Conservation (phyloP, 1,140 invertebrate species). For the Sminthurinus signatus region DNA sequence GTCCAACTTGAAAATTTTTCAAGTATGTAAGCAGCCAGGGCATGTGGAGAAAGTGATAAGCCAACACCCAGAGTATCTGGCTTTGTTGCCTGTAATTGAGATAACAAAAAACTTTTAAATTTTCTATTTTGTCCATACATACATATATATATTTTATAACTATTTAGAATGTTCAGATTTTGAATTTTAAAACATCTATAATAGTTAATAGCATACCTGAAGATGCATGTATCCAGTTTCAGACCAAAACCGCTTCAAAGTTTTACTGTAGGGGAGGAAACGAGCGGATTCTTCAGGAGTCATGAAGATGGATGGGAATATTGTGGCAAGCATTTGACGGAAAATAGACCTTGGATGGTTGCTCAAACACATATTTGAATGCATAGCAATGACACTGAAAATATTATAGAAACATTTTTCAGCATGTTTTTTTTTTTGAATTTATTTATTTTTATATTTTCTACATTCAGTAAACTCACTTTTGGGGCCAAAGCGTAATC, state of each 20-base stretch:
- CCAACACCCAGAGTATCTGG: conserved; percentile 73
- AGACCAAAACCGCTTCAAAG: conserved; percentile 14
- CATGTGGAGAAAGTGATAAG: conserved; percentile 44
- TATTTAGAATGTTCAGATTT: too few species aligned
- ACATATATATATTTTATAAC: too few species aligned
- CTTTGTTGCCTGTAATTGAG: conserved; percentile 83
- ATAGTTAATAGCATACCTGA: too few species aligned
- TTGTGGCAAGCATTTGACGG: conserved; percentile 34
- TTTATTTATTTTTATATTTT: too few species aligned
- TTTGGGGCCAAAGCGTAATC: conserved; percentile 60
- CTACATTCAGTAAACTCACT: conserved; percentile 43
- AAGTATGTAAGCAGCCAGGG: conserved; percentile 53
- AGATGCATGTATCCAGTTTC: conserved; percentile 52
- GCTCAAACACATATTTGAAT: conserved; percentile 45
- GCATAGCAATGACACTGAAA: conserved; percentile 45
- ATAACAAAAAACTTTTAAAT: too few species aligned
- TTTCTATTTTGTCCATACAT: too few species aligned
- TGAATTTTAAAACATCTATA: too few species aligned
- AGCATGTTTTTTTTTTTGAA: too few species aligned
- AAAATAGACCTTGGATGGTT: conserved; percentile 32
- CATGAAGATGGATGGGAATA: conserved; percentile 32
- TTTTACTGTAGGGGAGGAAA: conserved; percentile 19
- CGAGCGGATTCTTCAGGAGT: conserved; percentile 23
- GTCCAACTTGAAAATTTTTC: conserved; percentile 55
- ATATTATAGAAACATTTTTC: conserved; percentile 6